These are phyloP conservation scores for Thereva nobilitata DNA, from an alignment of 2,888 invertebrate genomes.

Conservation along the genomic window DNA sequence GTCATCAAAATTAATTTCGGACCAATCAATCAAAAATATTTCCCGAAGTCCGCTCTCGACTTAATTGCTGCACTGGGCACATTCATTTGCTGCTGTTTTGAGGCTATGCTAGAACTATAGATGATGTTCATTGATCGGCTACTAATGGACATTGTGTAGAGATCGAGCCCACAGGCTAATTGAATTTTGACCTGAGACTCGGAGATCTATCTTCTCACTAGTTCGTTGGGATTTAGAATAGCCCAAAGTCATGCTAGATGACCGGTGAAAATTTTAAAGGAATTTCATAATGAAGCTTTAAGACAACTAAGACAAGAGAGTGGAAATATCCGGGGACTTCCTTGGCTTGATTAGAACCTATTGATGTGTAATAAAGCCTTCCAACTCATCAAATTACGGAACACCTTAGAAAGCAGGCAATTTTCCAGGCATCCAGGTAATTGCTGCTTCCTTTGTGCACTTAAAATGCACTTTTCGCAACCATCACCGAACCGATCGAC, in stretches of 20 bases:
- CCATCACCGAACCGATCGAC: too few species aligned
- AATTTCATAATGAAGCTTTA: too few species aligned
- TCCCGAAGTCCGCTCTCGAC: neutral
- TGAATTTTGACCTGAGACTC: neutral
- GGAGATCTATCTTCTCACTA: neutral
- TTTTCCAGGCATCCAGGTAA: neutral
- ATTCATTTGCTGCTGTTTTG: neutral
- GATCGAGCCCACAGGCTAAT: neutral
- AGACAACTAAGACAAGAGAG: too few species aligned
- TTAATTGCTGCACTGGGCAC: neutral
- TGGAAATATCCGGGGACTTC: too few species aligned
- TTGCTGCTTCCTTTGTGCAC: neutral
- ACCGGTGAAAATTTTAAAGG: neutral
- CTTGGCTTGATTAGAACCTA: too few species aligned
- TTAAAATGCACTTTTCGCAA: neutral
- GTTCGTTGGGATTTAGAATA: neutral
- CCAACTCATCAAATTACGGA: too few species aligned
- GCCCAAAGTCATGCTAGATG: neutral
- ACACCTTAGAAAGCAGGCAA: too few species aligned
- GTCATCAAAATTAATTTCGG: constrained; percentile 37
- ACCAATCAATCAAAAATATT: constrained; percentile 35
- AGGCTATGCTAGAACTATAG: neutral
- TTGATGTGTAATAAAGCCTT: too few species aligned
- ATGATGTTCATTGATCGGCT: neutral
- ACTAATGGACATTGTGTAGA: neutral